Base-by-base conservation (phyloP, 2,888 invertebrate species). In the Seladonia tumulorum region DNA sequence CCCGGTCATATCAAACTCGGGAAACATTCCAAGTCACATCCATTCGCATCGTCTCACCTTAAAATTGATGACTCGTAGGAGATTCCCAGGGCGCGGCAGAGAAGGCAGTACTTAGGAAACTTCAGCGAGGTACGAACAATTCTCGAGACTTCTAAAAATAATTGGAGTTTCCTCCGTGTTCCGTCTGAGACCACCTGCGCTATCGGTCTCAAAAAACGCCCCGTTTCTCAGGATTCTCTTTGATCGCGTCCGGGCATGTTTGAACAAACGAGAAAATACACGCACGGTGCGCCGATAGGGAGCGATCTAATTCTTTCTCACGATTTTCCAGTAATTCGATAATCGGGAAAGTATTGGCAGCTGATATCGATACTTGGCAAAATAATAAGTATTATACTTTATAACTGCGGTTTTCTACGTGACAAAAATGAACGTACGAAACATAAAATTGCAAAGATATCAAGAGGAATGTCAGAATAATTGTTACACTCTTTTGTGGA, bases 41-140 rank as follows among this genome's bases (percentile, higher is more conserved):
- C 60, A 60, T 60, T 60, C 60, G 60, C 60, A 60, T 60, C 25
- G 60, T 25, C 25, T 25, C 60, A 25, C 60, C 25, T 60, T 60
- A 60, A 60, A 60, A 60, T 60, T 60, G 60, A 60, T 60, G 60
- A 60, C 60, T 60, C 60, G 60, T 60, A 60, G 60, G 25, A 60
- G 60, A 60, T 60, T 60, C 25, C 60, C 60, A 60, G 25, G 60
- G 60, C 60, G 25, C 60, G 60, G 25, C 2, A 25, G 60, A 22
- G 60, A 14, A 25, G 25, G 1, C 25, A 60, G 25, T 60, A 60
- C 60, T 60, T 60, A 60, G 60, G 25, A 25, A 60, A 60, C 60
- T 60, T 60, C 60, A 25, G 60, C 60, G 60, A 60, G n/a, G 60
- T 60, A 60, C 25, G 60, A 60, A 60, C 60, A 25, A 60, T 60